phyloP scores from a whole-genome alignment of 92 coral and sea anemone genomes.

The Chrysogorgia sp. region DNA sequence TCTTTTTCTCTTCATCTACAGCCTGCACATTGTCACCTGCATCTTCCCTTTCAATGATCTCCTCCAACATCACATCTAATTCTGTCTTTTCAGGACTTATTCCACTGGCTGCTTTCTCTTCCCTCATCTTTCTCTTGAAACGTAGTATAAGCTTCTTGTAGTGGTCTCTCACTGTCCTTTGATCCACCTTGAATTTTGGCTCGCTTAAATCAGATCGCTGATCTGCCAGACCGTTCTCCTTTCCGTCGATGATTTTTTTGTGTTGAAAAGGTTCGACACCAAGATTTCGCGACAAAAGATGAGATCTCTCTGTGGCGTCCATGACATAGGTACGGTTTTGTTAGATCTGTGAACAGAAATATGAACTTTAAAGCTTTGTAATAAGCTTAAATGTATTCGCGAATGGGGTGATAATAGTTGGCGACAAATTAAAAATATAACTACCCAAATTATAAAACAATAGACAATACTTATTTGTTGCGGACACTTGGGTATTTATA shows the following conservation, averaged over 20 bases:
- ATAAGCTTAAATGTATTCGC: background rate
- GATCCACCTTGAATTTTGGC: slow-evolving; percentile 20
- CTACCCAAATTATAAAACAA: background rate
- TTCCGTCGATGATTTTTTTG: slow-evolving; percentile 22
- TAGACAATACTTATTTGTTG: slow-evolving; percentile 2
- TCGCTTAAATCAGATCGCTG: slow-evolving; percentile 4
- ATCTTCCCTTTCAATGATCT: slow-evolving; percentile 36
- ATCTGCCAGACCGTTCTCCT: slow-evolving; percentile 26
- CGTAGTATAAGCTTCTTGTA: slow-evolving; percentile 1
- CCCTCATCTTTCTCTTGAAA: slow-evolving; percentile 11
- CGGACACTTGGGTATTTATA: background rate
- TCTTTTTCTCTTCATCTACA: slow-evolving; percentile 17
- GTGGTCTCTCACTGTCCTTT: slow-evolving; percentile 38
- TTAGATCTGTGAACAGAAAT: background rate
- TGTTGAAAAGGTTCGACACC: slow-evolving; percentile 17
- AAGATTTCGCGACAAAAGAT: slow-evolving; percentile 35
- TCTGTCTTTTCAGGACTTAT: slow-evolving; percentile 26
- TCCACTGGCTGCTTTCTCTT: slow-evolving; percentile 27
- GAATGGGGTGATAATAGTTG: background rate
- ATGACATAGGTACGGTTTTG: slow-evolving; percentile 12
- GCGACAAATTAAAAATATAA: background rate
- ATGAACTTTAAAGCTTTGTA: too few species aligned
- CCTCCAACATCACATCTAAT: slow-evolving; percentile 23
- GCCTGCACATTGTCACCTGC: slow-evolving; percentile 34
- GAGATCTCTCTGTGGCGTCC: slow-evolving; percentile 21